Conservation (phyloP, 1,140 invertebrate species). For the Eufriesea mexicana region DNA sequence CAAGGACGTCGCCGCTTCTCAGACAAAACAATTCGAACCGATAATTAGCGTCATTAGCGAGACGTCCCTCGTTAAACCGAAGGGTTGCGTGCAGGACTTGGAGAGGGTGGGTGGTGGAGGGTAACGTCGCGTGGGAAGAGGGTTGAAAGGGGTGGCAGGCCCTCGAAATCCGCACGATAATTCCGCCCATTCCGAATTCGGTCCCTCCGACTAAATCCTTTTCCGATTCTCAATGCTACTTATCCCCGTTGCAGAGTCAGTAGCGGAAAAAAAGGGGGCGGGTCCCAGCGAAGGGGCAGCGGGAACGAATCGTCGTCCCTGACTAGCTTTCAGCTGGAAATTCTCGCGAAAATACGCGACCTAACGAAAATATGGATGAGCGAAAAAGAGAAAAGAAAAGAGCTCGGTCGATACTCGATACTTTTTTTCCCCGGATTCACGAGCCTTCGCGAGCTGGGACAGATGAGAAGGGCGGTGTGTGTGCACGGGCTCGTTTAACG, state of each 20-base stretch:
- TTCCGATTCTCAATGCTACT: slow-evolving; percentile 60
- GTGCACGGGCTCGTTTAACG: background rate
- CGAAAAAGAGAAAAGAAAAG: background rate
- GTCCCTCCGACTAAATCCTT: slow-evolving; percentile 51
- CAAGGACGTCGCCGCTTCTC: background rate
- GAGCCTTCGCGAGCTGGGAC: background rate
- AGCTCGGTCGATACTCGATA: slow-evolving; percentile 19
- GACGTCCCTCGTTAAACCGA: slow-evolving; percentile 19
- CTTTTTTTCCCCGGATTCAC: background rate
- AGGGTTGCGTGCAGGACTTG: slow-evolving; percentile 3
- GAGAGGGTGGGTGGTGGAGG: background rate
- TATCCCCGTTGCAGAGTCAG: slow-evolving; percentile 44
- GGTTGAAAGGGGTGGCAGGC: slow-evolving; percentile 25
- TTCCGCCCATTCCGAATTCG: slow-evolving; percentile 36
- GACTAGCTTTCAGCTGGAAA: background rate
- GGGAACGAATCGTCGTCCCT: background rate
- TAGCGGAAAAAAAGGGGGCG: background rate
- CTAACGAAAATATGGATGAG: slow-evolving; percentile 12
- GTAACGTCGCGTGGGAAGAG: background rate
- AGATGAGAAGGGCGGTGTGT: background rate
- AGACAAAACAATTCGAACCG: slow-evolving; percentile 35
- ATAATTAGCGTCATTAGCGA: slow-evolving; percentile 48
- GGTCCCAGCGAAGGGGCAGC: too few species aligned
- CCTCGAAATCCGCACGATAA: slow-evolving; percentile 57
- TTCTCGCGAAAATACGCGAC: slow-evolving; percentile 35